A percentile compares a stretch with the other conserved stretches of the same genome.
Evolutionary conservation across 2,888 invertebrate species (phyloP).

Genomic region (Maniola hyperantus): DNA sequence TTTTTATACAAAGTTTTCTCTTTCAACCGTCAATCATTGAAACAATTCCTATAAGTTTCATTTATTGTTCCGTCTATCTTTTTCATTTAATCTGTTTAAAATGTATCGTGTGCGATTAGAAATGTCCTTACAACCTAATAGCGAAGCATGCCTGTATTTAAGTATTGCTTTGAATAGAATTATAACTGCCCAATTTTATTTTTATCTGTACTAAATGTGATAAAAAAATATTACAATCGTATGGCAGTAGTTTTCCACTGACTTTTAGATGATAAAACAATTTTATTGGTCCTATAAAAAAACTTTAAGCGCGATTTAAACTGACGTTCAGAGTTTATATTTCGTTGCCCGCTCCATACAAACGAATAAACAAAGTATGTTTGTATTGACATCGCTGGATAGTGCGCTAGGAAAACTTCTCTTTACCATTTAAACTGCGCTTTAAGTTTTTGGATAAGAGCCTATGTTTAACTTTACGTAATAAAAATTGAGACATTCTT

Average conservation of each 20-base stretch:
- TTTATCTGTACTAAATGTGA: slow-evolving; percentile 23
- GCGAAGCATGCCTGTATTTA: slow-evolving; percentile 29
- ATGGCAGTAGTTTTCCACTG: not conserved
- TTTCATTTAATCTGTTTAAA: slow-evolving; percentile 8
- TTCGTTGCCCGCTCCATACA: too few relatives aligned
- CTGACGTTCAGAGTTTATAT: too few relatives aligned
- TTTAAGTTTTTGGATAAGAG: not conserved
- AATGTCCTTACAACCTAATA: slow-evolving; percentile 22
- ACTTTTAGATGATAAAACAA: not conserved
- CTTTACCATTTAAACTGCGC: too few relatives aligned
- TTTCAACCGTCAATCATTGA: too few relatives aligned
- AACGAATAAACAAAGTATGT: too few relatives aligned
- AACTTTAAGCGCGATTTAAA: too few relatives aligned
- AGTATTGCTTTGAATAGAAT: slow-evolving; percentile 25
- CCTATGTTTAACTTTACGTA: not conserved
- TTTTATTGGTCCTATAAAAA: too few relatives aligned
- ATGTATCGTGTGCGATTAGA: slow-evolving; percentile 22
- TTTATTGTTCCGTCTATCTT: not conserved
- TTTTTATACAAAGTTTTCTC: too few relatives aligned
- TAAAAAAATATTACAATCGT: not conserved
- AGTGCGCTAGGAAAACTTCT: too few relatives aligned
- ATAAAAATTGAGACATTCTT: not conserved
- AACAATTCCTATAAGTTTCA: not conserved
- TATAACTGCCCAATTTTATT: slow-evolving; percentile 9
- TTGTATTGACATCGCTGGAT: too few relatives aligned